phyloP scores from a whole-genome alignment of 2,797 vertebrate species.

The Lophius americanus region DNA sequence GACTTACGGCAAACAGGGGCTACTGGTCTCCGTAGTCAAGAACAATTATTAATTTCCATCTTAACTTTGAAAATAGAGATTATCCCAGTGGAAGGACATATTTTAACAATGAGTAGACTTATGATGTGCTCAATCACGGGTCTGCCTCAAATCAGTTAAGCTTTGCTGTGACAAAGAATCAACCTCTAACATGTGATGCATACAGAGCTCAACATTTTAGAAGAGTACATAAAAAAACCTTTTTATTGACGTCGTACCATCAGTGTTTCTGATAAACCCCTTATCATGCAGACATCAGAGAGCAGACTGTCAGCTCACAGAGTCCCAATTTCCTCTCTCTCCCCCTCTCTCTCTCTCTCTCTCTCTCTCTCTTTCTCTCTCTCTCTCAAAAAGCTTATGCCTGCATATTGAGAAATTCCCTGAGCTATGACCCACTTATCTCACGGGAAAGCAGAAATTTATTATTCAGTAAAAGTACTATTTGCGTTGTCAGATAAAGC shows the following conservation, averaged over 20 bases:
- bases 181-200: conserved; percentile 2
- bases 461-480: conserved; percentile 29
- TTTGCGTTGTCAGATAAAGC: conserved; percentile 35
- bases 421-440: conserved; percentile 39
- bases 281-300: conserved; percentile 32
- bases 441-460: conserved; percentile 38
- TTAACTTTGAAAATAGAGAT: conserved; percentile 34
- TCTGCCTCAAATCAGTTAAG: conserved; percentile 22
- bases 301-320: conserved; percentile 37
- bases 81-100: conserved; percentile 31
- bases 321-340: conserved; percentile 43
- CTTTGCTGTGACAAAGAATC: conserved; percentile 20
- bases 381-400: conserved; percentile 46
- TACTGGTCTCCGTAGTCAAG: conserved; percentile 15
- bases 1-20: conserved; percentile 27
- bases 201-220: not conserved
- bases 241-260: not conserved
- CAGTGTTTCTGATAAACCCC: conserved; percentile 13
- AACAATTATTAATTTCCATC: conserved; percentile 37
- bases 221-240: not conserved
- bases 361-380: conserved; percentile 23
- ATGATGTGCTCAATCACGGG: conserved; percentile 11
- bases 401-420: conserved; percentile 41
- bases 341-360: conserved; percentile 7
- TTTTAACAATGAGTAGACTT: conserved; percentile 37